Conservation (phyloP, 2,797 vertebrate genomes). For the Gephyroberyx darwinii region DNA sequence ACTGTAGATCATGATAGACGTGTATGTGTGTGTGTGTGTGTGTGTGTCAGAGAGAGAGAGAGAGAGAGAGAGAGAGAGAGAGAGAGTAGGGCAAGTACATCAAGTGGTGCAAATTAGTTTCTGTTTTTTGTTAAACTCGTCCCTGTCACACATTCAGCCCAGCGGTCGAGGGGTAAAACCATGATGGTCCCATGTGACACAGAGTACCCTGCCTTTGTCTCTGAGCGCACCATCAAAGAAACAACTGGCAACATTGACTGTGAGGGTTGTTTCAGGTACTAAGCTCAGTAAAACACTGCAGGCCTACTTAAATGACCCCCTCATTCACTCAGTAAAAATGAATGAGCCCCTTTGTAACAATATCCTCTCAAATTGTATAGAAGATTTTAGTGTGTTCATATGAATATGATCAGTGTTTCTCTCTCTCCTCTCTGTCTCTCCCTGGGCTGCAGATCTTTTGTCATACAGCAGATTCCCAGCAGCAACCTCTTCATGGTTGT, state of each 20-base stretch:
- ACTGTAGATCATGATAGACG: background rate
- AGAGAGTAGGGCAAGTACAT: background rate
- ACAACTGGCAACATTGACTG: slow-evolving; percentile 95
- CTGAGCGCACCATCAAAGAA: slow-evolving; percentile 98
- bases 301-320: background rate
- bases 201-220: slow-evolving; percentile 97
- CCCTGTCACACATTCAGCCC: slow-evolving; percentile 79
- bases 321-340: slow-evolving; percentile 2
- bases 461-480: slow-evolving; percentile 99
- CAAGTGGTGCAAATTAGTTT: background rate
- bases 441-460: slow-evolving; percentile 89
- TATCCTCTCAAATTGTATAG: background rate
- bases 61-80: background rate
- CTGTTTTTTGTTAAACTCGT: background rate
- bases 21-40: background rate
- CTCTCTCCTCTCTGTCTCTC: slow-evolving; percentile 24
- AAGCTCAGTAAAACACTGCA: slow-evolving; percentile 62
- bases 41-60: background rate
- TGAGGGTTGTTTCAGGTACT: slow-evolving; percentile 92
- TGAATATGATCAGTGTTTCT: background rate
- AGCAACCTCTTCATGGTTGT: slow-evolving; percentile 99
- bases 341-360: background rate
- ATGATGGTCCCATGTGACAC: slow-evolving; percentile 96
- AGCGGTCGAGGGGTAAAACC: slow-evolving; percentile 87
- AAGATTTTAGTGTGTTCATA: background rate